Base-by-base conservation (phyloP, 2,797 vertebrate species). In the Fringilla coelebs region DNA sequence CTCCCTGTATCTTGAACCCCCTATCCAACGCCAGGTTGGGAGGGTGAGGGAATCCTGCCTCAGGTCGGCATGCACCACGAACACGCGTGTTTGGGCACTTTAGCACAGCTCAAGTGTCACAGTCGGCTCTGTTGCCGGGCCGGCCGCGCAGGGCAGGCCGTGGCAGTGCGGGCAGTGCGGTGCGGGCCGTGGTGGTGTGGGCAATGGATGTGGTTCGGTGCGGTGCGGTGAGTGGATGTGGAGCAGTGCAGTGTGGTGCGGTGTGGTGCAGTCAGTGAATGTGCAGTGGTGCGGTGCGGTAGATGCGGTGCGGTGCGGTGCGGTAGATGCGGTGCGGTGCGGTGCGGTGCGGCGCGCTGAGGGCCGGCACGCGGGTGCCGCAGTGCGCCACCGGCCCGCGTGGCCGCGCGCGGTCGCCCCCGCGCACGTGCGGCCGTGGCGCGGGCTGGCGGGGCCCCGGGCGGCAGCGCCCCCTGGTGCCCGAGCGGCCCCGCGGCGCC, bases 51-150 rank as follows among this genome's bases (percentile, higher is more conserved):
- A 49, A 25, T 29, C 40, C 21, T 40, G 55, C 3, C 32, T 71
- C 13, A 14, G 41, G 1, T 5, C 13, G 4, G 45, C 20, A 18
- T 7, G 13, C 2, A 15, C 36, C 2, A 21, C 15, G 10, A 80
- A 70, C 6, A 9, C 3, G 36, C 19, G 6, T 0, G 14, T 26
- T 52, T n/a, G 15, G 1, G 32, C 68, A 10, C 73, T 73, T 82
- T 6, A 38, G 43, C 26, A 26, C 57, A 28, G 65, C n/a, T 9
- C 11, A 32, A 9, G 43, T 3, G 43, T 6, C 52, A 6, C 32
- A 10, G 7, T 2, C 7, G 36, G 31, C 54, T 49, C 54, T 11
- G 10, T 1, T 25, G 26, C 31, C 24, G 13, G 65, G 13, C 55
- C 45, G 25, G 65, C 43, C 11, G 34, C 15, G 41, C n/a, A n/a